A percentile compares a stretch with the other conserved stretches of the same genome.
phyloP scores from a whole-genome alignment of 2,888 invertebrate genomes.

The Phyllotreta striolata region DNA sequence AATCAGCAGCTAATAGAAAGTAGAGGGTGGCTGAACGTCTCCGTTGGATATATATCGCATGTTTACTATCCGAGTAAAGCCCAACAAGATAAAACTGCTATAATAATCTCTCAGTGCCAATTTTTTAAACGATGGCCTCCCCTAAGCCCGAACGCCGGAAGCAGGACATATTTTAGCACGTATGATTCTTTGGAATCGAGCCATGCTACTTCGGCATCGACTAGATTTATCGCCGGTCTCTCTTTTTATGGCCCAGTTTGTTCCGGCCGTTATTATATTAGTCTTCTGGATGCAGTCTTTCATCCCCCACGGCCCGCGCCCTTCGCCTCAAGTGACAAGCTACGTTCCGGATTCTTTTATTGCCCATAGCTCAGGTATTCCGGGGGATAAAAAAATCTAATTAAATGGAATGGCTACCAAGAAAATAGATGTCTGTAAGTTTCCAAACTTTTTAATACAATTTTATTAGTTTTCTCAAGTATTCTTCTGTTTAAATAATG shows the following conservation, averaged over 20 bases:
- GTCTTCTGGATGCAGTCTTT: constrained; percentile 64
- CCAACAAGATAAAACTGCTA: constrained; percentile 28
- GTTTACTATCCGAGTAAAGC: constrained; percentile 27
- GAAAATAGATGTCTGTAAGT: too few species aligned
- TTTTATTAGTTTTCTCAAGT: too few species aligned
- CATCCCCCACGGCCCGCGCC: constrained; percentile 35
- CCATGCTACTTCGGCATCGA: constrained; percentile 43
- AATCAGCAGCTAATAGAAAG: constrained; percentile 22
- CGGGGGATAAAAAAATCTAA: too few species aligned
- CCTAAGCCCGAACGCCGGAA: constrained; percentile 40
- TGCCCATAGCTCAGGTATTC: constrained; percentile 31
- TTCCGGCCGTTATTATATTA: constrained; percentile 74
- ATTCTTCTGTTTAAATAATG: too few species aligned
- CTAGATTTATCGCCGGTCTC: constrained; percentile 71
- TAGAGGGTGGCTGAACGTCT: constrained; percentile 21
- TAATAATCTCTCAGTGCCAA: constrained; percentile 30
- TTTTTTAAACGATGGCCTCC: constrained; percentile 29
- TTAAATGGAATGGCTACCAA: too few species aligned
- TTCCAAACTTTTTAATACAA: too few species aligned
- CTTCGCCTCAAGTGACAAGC: constrained; percentile 48
- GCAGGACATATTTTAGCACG: constrained; percentile 58
- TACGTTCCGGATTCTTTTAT: constrained; percentile 47
- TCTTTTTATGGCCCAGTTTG: constrained; percentile 73
- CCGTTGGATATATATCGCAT: constrained; percentile 20
- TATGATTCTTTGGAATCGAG: constrained; percentile 49